Evolutionary conservation across 2,797 vertebrate species (phyloP), one percentile per base, ranked within the genome.

Genomic region (Acipenser transmontanus): DNA sequence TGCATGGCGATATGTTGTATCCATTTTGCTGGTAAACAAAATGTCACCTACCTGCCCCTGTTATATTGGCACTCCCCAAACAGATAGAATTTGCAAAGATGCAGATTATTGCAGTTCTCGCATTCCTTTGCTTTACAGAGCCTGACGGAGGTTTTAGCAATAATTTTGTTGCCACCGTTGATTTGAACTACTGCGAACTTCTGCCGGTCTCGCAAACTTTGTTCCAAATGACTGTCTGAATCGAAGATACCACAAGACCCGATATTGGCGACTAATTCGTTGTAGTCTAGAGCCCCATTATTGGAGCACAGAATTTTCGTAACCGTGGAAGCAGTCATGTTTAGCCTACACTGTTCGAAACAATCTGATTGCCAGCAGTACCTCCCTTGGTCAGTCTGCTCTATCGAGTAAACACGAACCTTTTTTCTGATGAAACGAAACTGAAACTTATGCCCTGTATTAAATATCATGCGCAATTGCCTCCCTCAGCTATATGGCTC

Each of bases 11-110:
- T 34, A 34, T 34, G 4, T 34, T 34, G 34, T 34, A 34, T 34
- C 34, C 34, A 34, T 34, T 34, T 34, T 34, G 34, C 34, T 34
- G 34, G 34, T 34, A 34, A 34, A 34, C 34, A 34, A 34, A 34
- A 34, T 34, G 52, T 54, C 52, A n/a, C 73, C 52, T 73, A 82
- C 82, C 81, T 72, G 70, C 68, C 63, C 51, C 2, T 72, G 10
- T 12, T 52, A 69, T 70, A 85, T 0, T 3, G 47, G 49, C 89
- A 90, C 8, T 61, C 60, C 2, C 83, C 88, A 1, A 80, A 49
- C 1, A 91, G 72, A 67, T 76, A 62, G 13, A 69, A 71, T 61
- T 80, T 88, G 4, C 89, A 91, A 20, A 90, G 61, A 64, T 91
- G 89, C 0, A 91, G 69, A 0, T 9, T 13, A 0, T 0, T 0